Evolutionary conservation across 2,888 invertebrate species (phyloP).

Genomic region (Cylloceria caligata): DNA sequence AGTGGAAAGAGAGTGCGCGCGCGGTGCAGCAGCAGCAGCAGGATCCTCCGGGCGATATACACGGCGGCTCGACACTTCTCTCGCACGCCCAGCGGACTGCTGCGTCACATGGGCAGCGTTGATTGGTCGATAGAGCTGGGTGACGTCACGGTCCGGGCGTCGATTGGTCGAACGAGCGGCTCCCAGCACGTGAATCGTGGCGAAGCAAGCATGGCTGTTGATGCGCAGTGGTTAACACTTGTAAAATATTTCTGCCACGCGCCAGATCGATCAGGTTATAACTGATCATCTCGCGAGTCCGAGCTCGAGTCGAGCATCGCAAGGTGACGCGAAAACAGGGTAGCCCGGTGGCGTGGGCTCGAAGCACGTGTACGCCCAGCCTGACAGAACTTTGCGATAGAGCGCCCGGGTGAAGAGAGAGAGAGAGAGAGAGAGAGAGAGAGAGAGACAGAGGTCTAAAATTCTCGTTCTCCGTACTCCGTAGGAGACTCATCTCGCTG

Average conservation of each 20-base stretch:
- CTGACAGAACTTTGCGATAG: slow-evolving; percentile 57
- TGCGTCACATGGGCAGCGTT: slow-evolving; percentile 85
- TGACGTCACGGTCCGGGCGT: slow-evolving; percentile 82
- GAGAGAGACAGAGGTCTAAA: neutral
- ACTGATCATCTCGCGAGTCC: slow-evolving; percentile 22
- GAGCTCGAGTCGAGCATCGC: slow-evolving; percentile 62
- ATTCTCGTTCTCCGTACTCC: slow-evolving; percentile 5
- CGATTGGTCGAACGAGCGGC: slow-evolving; percentile 82
- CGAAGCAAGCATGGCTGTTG: slow-evolving; percentile 84
- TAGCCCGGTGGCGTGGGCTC: slow-evolving; percentile 63
- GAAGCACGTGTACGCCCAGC: slow-evolving; percentile 65
- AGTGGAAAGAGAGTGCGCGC: slow-evolving; percentile 55
- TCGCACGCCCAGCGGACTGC: slow-evolving; percentile 80
- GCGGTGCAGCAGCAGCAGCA: slow-evolving; percentile 51
- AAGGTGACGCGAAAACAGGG: slow-evolving; percentile 64
- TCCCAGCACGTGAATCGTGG: slow-evolving; percentile 85
- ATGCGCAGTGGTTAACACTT: slow-evolving; percentile 84
- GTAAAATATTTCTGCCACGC: slow-evolving; percentile 83
- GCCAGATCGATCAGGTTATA: slow-evolving; percentile 82
- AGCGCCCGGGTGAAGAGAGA: neutral
- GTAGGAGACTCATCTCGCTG: slow-evolving; percentile 33
- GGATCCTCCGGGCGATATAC: slow-evolving; percentile 49
- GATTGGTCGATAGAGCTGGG: slow-evolving; percentile 85
- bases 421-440: slow-evolving; percentile 14
- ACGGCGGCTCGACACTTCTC: slow-evolving; percentile 68